Evolutionary conservation across 2,888 invertebrate genomes (phyloP).

Genomic region (Heterodera filipjevi): DNA sequence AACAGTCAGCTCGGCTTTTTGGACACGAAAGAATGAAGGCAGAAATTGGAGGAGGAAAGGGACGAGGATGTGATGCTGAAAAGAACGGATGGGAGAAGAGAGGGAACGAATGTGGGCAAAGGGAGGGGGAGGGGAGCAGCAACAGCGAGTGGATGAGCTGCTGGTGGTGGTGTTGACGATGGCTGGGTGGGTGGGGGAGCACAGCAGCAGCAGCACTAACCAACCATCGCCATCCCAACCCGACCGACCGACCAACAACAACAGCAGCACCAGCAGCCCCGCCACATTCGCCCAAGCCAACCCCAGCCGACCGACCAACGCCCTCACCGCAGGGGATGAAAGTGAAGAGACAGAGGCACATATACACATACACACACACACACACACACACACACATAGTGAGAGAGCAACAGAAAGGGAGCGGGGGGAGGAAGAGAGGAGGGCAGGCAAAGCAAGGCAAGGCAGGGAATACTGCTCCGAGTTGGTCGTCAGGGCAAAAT

Average conservation of each 20-base stretch:
- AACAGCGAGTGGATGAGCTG: background rate
- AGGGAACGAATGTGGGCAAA: background rate
- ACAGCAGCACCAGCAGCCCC: constrained; percentile 16
- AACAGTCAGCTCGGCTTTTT: constrained; percentile 1
- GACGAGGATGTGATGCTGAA: background rate
- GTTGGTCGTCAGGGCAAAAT: constrained; percentile 10
- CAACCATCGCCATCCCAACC: background rate
- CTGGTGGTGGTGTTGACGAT: background rate
- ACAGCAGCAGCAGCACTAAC: background rate
- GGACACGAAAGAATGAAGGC: background rate
- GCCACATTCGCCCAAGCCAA: constrained; percentile 14
- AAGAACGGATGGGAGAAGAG: background rate
- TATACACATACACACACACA: background rate
- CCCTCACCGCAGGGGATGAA: constrained; percentile 9
- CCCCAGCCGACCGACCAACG: background rate
- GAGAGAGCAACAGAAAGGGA: background rate
- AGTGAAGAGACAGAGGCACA: background rate
- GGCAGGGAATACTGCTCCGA: constrained; percentile 22
- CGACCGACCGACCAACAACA: background rate
- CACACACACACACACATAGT: background rate
- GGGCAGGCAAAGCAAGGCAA: background rate
- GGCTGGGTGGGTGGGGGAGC: background rate
- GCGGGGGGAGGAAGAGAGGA: background rate
- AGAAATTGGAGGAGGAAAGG: constrained; percentile 1
- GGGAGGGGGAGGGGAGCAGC: background rate